These are phyloP conservation scores for Cheilosia variabilis DNA, from an alignment of 2,888 invertebrate genomes.

Conservation along the genomic window DNA sequence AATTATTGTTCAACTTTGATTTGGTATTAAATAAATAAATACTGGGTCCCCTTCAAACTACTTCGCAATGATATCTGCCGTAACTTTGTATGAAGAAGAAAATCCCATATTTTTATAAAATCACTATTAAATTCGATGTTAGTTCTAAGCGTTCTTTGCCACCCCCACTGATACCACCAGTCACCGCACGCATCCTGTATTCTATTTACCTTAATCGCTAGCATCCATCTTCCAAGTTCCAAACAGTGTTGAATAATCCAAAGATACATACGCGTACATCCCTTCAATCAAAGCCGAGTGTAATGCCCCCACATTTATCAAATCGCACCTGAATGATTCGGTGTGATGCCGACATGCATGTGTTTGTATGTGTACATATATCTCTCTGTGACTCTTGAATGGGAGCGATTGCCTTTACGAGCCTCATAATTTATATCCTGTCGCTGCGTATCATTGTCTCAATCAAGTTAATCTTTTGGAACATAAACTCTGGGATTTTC, in stretches of 20 bases:
- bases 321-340: constrained; percentile 70
- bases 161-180: not conserved
- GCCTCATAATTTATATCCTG: constrained; percentile 70
- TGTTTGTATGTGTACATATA: constrained; percentile 8
- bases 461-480: constrained; percentile 66
- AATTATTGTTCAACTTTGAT: not conserved
- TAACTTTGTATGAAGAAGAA: constrained; percentile 56
- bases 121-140: constrained; percentile 54
- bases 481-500: constrained; percentile 54
- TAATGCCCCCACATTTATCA: constrained; percentile 61
- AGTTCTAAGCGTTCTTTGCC: constrained; percentile 20
- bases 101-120: constrained; percentile 53
- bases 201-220: constrained; percentile 63
- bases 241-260: constrained; percentile 71
- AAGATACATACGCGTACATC: constrained; percentile 51
- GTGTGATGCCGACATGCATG: constrained; percentile 31
- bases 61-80: constrained; percentile 39
- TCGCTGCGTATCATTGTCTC: constrained; percentile 71
- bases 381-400: constrained; percentile 11
- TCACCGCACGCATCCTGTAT: constrained; percentile 45
- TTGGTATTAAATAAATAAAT: constrained; percentile 3
- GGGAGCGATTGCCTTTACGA: constrained; percentile 58
- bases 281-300: constrained; percentile 69
- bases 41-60: constrained; percentile 15
- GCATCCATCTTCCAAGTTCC: constrained; percentile 62